phyloP scores from a whole-genome alignment of 2,888 invertebrate genomes.

The Phyto melanocephala region DNA sequence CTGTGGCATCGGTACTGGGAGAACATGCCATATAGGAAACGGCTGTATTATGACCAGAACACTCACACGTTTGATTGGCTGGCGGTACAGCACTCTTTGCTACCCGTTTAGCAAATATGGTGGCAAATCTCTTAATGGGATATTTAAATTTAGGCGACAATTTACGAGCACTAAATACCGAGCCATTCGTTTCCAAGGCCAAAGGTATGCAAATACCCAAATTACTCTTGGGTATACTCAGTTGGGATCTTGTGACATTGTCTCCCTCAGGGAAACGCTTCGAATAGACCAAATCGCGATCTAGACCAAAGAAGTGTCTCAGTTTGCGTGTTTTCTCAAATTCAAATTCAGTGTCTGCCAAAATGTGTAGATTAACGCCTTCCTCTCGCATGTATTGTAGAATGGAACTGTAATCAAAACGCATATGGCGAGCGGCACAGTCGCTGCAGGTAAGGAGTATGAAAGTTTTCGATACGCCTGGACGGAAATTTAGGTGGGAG shows the following conservation, averaged over 20 bases:
- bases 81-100: conserved; percentile 82
- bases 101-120: conserved; percentile 84
- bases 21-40: conserved; percentile 84
- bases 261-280: conserved; percentile 89
- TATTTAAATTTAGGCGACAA: conserved; percentile 81
- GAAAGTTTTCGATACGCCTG: conserved; percentile 90
- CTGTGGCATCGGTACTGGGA: conserved; percentile 79
- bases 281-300: conserved; percentile 87
- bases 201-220: conserved; percentile 89
- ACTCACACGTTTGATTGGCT: conserved; percentile 84
- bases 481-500: conserved; percentile 86
- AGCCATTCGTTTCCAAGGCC: conserved; percentile 90
- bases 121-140: conserved; percentile 82
- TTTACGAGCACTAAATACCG: conserved; percentile 83
- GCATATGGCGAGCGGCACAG: conserved; percentile 85
- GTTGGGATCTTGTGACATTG: conserved; percentile 84
- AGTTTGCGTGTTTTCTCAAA: conserved; percentile 85
- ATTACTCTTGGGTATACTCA: conserved; percentile 86
- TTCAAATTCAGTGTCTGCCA: conserved; percentile 90
- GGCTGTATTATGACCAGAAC: conserved; percentile 84
- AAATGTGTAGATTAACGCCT: conserved; percentile 88
- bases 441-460: conserved; percentile 89
- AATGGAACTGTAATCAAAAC: conserved; percentile 90
- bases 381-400: conserved; percentile 90
- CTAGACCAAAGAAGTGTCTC: conserved; percentile 89